Percentiles rank a stretch among this genome's conserved stretches.
Evolutionary conservation across 2,113 vertebrate genomes (phyloP).

Genomic region (Heloderma charlesbogerti): DNA sequence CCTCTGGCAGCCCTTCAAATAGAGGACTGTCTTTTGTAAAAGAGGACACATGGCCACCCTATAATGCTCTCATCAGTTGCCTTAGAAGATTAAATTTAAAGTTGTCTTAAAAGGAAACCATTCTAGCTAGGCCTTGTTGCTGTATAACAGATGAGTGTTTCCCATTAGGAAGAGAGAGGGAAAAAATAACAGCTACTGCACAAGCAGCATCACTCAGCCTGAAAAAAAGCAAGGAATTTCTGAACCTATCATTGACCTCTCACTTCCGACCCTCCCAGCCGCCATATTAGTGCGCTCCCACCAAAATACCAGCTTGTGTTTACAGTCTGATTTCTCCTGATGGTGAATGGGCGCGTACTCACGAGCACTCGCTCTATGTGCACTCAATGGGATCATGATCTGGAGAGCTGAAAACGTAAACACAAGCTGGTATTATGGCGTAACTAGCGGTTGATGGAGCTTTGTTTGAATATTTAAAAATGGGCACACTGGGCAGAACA

Average conservation of each 20-base stretch:
- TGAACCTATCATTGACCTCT: constrained; percentile 83
- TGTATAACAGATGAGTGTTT: constrained; percentile 69
- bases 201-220: constrained; percentile 79
- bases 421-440: constrained; percentile 87
- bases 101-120: constrained; percentile 44
- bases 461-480: constrained; percentile 86
- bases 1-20: too few relatives aligned
- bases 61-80: constrained; percentile 26
- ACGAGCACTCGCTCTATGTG: constrained; percentile 82
- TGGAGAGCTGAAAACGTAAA: constrained; percentile 86
- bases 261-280: constrained; percentile 80
- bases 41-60: too few relatives aligned
- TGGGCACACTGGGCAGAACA: constrained; percentile 84
- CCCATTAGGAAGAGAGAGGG: constrained; percentile 54
- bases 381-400: constrained; percentile 85
- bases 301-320: constrained; percentile 89
- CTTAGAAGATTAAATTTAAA: constrained; percentile 40
- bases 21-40: too few relatives aligned
- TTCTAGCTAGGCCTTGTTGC: constrained; percentile 68
- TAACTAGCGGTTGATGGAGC: constrained; percentile 83
- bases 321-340: constrained; percentile 81
- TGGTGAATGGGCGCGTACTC: constrained; percentile 81
- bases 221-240: constrained; percentile 81
- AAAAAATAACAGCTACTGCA: constrained; percentile 73
- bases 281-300: constrained; percentile 84